Conservation (phyloP, 2,888 invertebrate species). For the Sclerodermus sp. region DNA sequence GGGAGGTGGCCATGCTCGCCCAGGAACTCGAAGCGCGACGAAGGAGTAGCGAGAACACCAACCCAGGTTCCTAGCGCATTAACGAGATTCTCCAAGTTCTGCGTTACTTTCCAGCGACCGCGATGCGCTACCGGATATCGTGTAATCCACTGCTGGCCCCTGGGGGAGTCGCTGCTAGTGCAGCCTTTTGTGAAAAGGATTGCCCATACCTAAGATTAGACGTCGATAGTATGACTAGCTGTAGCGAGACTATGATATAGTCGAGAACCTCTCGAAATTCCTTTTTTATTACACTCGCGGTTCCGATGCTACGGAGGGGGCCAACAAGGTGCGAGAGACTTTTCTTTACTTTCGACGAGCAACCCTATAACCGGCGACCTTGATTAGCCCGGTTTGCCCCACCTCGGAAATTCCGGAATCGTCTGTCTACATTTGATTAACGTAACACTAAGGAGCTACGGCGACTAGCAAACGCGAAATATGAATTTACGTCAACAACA, state of each 20-base stretch:
- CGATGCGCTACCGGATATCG: slow-evolving; percentile 35
- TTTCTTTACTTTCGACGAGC: too few relatives aligned
- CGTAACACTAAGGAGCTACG: too few relatives aligned
- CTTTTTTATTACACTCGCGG: too few relatives aligned
- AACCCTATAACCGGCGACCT: too few relatives aligned
- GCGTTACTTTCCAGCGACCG: slow-evolving; percentile 43
- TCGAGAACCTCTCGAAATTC: slow-evolving; percentile 4
- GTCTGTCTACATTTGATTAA: too few relatives aligned
- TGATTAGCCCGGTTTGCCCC: too few relatives aligned
- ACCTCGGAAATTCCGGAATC: too few relatives aligned
- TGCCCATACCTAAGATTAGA: slow-evolving; percentile 41
- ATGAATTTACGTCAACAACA: too few relatives aligned
- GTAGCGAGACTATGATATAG: slow-evolving; percentile 52
- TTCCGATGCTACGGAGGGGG: too few relatives aligned
- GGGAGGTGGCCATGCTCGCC: slow-evolving; percentile 80
- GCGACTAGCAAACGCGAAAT: too few relatives aligned
- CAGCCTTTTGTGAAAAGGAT: slow-evolving; percentile 39
- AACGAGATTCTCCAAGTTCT: slow-evolving; percentile 48
- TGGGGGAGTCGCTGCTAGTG: slow-evolving; percentile 26
- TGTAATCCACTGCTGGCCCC: slow-evolving; percentile 29
- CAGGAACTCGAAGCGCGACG: slow-evolving; percentile 64
- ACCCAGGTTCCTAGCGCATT: slow-evolving; percentile 56
- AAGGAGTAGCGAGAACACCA: slow-evolving; percentile 47
- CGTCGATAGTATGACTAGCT: slow-evolving; percentile 41
- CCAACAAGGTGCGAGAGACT: too few relatives aligned